These are phyloP conservation scores for Odontocerum albicorne DNA, from an alignment of 2,888 invertebrate genomes.

Conservation along the genomic window DNA sequence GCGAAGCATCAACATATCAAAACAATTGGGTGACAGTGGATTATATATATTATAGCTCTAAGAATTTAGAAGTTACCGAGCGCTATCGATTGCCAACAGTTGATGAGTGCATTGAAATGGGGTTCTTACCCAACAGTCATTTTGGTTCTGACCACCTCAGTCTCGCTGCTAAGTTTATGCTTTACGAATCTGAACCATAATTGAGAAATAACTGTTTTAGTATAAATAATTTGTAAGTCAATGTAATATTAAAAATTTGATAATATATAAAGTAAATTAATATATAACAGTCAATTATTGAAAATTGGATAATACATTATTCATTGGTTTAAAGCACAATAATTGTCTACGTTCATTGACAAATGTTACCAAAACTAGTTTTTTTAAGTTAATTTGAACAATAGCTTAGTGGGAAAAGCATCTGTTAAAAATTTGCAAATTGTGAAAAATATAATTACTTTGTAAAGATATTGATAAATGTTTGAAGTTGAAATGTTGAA, in stretches of 20 bases:
- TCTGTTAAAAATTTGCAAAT: too few species aligned
- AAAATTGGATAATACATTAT: too few species aligned
- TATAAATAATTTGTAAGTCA: too few species aligned
- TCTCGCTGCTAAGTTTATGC: constrained; percentile 68
- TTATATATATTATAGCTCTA: constrained; percentile 76
- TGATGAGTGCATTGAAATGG: constrained; percentile 58
- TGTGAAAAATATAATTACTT: too few species aligned
- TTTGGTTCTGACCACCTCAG: constrained; percentile 86
- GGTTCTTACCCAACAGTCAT: constrained; percentile 70
- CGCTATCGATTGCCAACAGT: constrained; percentile 68
- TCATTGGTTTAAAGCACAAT: too few species aligned
- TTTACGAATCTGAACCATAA: constrained; percentile 12
- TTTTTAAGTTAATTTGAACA: too few species aligned
- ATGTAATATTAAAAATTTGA: too few species aligned
- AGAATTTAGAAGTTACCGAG: constrained; percentile 52
- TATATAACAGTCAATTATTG: neutral
- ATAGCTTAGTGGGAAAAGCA: too few species aligned
- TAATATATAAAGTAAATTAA: neutral
- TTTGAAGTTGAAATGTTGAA: too few species aligned
- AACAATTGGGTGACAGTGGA: constrained; percentile 80
- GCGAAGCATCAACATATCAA: constrained; percentile 78
- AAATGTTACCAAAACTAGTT: too few species aligned
- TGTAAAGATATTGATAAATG: too few species aligned
- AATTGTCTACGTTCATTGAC: too few species aligned
- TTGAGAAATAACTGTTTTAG: neutral